These are phyloP conservation scores for Amphibalanus amphitrite DNA, from an alignment of 1,140 invertebrate genomes.

Conservation along the genomic window DNA sequence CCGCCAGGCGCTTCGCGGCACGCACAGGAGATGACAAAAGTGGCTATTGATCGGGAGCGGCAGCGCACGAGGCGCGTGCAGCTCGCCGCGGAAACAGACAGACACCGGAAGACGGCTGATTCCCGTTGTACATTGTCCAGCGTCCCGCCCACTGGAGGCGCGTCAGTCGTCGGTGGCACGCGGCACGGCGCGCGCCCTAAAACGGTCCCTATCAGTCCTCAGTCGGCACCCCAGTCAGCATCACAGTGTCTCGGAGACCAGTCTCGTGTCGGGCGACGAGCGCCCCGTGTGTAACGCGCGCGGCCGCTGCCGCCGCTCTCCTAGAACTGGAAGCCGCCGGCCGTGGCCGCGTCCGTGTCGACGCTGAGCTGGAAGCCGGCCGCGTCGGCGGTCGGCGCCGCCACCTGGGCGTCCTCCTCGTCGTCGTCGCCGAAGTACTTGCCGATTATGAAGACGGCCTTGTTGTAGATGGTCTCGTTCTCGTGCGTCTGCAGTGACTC, in stretches of 20 bases:
- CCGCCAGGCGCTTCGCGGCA: too few relatives aligned
- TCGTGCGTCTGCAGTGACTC: conserved; percentile 51
- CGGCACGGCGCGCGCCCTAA: not conserved
- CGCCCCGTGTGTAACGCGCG: too few relatives aligned
- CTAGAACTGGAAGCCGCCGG: conserved; percentile 2
- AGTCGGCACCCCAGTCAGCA: not conserved
- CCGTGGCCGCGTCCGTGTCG: not conserved
- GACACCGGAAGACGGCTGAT: not conserved
- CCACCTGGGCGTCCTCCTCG: conserved; percentile 5
- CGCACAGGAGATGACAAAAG: too few relatives aligned
- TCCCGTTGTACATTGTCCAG: not conserved
- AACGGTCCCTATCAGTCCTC: not conserved
- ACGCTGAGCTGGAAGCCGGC: not conserved
- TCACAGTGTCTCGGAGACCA: not conserved
- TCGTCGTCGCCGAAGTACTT: conserved; percentile 49
- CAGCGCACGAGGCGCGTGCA: not conserved
- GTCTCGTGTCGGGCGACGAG: not conserved
- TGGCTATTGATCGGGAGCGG: not conserved
- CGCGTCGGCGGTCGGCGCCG: not conserved
- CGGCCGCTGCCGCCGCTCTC: too few relatives aligned
- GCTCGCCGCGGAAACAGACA: not conserved
- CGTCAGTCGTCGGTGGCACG: not conserved
- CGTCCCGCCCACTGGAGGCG: not conserved
- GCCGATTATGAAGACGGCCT: conserved; percentile 60
- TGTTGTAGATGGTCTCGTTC: conserved; percentile 62